phyloP scores from a whole-genome alignment of 2,797 vertebrate genomes.

The Anisognathus igniventris region DNA sequence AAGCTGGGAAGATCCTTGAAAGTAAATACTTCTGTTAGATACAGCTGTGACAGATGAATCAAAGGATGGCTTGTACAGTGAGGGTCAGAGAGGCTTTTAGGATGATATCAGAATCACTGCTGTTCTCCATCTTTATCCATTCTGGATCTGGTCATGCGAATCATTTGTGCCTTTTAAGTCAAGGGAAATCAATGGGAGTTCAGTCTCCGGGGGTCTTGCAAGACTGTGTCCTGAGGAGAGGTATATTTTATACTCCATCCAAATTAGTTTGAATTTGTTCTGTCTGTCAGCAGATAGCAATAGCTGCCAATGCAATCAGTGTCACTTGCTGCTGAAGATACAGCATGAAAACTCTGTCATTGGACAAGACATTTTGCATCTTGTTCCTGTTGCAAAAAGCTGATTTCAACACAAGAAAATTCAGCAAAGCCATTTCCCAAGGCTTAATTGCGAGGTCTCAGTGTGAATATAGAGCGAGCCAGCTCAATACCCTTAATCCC shows the following conservation, averaged over 20 bases:
- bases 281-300: neutral
- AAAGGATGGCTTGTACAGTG: neutral
- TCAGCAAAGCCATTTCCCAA: neutral
- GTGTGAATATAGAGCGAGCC: neutral
- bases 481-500: constrained; percentile 8
- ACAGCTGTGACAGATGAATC: constrained; percentile 14
- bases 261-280: constrained; percentile 39
- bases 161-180: constrained; percentile 52
- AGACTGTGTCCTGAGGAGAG: constrained; percentile 9
- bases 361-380: constrained; percentile 12
- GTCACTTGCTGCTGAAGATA: constrained; percentile 25
- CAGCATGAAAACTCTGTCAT: constrained; percentile 20
- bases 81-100: constrained; percentile 2
- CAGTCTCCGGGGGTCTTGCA: neutral
- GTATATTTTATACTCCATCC: constrained; percentile 14
- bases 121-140: constrained; percentile 45
- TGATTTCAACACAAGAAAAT: neutral
- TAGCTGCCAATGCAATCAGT: constrained; percentile 19
- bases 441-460: neutral
- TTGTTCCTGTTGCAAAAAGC: neutral
- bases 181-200: constrained; percentile 56
- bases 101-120: neutral
- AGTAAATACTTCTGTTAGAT: constrained; percentile 8
- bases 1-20: neutral
- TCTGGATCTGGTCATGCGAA: constrained; percentile 27